phyloP scores from a whole-genome alignment of 2,113 vertebrate species.

The Odocoileus hemionus region DNA sequence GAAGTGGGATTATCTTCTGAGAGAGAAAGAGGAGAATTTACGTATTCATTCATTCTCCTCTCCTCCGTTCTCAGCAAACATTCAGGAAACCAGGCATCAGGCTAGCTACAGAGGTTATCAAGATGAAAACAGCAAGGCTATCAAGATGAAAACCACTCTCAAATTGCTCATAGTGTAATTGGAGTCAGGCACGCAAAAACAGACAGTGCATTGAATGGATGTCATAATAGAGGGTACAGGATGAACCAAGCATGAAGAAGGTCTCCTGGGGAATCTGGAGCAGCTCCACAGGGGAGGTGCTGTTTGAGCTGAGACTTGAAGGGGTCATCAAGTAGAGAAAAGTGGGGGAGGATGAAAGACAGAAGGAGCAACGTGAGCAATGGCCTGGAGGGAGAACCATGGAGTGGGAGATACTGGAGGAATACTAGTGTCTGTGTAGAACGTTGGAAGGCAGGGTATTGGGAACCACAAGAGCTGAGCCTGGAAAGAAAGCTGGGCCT shows the following conservation, averaged over 20 bases:
- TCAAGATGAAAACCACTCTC: neutral
- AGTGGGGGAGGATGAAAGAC: neutral
- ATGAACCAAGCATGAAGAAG: neutral
- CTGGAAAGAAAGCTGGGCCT: neutral
- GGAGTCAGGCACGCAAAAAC: neutral
- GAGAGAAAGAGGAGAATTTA: neutral
- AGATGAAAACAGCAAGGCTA: neutral
- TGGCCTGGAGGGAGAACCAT: neutral
- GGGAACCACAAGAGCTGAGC: neutral
- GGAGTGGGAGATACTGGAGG: neutral
- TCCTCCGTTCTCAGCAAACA: neutral
- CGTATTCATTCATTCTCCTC: neutral
- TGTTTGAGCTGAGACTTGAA: neutral
- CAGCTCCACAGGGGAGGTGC: neutral
- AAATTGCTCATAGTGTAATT: neutral
- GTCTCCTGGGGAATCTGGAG: neutral
- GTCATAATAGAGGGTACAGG: accelerated
- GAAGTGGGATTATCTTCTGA: neutral
- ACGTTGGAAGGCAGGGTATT: neutral
- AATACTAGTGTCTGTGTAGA: neutral
- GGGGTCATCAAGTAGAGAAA: neutral
- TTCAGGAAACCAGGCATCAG: neutral
- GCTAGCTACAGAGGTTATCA: neutral
- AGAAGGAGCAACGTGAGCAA: neutral
- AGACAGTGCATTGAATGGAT: neutral